Evolutionary conservation across 2,888 invertebrate species (phyloP).

Genomic region (Drosophila falleni): DNA sequence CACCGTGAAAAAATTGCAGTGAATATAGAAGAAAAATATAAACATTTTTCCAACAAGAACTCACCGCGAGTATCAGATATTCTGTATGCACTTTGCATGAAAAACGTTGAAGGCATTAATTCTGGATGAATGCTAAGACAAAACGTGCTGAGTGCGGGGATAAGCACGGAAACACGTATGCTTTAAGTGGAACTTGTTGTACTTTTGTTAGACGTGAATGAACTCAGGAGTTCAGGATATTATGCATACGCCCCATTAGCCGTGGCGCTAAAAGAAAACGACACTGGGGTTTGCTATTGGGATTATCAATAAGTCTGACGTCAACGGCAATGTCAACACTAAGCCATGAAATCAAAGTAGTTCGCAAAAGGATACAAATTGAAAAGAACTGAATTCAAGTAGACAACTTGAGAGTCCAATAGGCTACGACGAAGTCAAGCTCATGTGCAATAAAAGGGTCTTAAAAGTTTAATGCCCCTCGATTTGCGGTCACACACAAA

Average conservation of each 20-base stretch:
- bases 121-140: slow-evolving; percentile 18
- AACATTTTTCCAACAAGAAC: not conserved
- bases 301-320: slow-evolving; percentile 63
- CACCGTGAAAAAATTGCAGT: no score
- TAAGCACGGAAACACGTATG: slow-evolving; percentile 3
- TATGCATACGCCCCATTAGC: slow-evolving; percentile 46
- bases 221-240: slow-evolving; percentile 43
- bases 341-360: slow-evolving; percentile 68
- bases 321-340: slow-evolving; percentile 61
- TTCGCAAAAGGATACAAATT: slow-evolving; percentile 59
- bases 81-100: slow-evolving; percentile 22
- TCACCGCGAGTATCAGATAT: not conserved
- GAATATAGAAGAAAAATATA: no score
- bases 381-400: slow-evolving; percentile 49
- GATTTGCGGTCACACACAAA: slow-evolving; percentile 69
- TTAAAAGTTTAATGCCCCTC: slow-evolving; percentile 77
- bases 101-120: slow-evolving; percentile 17
- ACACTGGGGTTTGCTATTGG: slow-evolving; percentile 29
- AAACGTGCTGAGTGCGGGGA: slow-evolving; percentile 23
- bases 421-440: slow-evolving; percentile 27
- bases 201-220: slow-evolving; percentile 41
- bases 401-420: slow-evolving; percentile 34
- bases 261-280: slow-evolving; percentile 8
- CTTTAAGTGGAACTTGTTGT: slow-evolving; percentile 8
- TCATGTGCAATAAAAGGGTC: slow-evolving; percentile 76